Evolutionary conservation across 2,113 vertebrate genomes (phyloP), one percentile per base, ranked within the genome.

Genomic region (Mormoops blainvillei): DNA sequence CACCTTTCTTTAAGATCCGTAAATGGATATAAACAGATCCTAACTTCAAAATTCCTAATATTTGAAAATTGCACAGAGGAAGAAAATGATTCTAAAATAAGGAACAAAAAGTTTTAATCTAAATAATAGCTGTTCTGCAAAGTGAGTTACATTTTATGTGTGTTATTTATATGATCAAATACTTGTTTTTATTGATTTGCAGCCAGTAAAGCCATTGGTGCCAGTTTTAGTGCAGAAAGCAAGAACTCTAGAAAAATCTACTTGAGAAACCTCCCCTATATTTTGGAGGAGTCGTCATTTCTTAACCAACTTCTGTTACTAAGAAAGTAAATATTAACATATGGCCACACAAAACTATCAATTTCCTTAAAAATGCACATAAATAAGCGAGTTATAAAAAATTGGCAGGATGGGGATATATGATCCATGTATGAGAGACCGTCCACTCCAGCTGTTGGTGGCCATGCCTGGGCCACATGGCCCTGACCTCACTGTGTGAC

Each of bases 251-350:
- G 63, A 86, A 61, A 76, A 96, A 67, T 52, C 73, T 81, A 41
- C 7, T 68, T 36, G 61, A 87, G 73, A 89, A 73, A 83, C 63
- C 0, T 36, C 36, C 36, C 9, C 13, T 41, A 2, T 65, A 19
- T 24, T 56, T 82, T 74, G 20, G 78, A 88, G 56, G 43, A 76
- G 38, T 85, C 67, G 50, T 94, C 73, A 78, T 77, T 91, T 91
- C 74, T 95, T 67, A 91, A 94, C 50, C 61, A 76, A 93, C 58
- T 61, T 84, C 31, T 88, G 31, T 81, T 85, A 38, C 45, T 43
- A 54, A 94, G 78, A 94, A 74, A 93, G 88, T 76, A 95, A 94
- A 81, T 43, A 82, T 50, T 87, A 84, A 84, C 5, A 61, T 48
- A 28, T n/a, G 28, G 36, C 82, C 11, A 12, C 41, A 92, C 1